Percentiles rank a stretch among this genome's conserved stretches.
These are phyloP conservation scores for Peromyscus aztecus DNA, from an alignment of 2,797 vertebrate genomes.

Conservation along the genomic window DNA sequence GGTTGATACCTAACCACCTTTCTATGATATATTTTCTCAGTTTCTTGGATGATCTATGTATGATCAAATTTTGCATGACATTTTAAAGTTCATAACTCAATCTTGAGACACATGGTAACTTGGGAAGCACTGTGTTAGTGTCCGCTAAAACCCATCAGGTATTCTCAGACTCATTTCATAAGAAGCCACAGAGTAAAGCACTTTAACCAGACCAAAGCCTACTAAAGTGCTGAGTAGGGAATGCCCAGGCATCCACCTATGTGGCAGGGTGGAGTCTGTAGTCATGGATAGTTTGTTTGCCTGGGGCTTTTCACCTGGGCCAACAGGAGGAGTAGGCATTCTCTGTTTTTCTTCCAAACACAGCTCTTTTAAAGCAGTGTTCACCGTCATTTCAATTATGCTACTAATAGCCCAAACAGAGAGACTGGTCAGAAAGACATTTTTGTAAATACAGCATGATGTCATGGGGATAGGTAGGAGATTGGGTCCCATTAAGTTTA, in stretches of 20 bases:
- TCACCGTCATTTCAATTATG: slow-evolving; percentile 38
- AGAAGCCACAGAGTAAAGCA: background rate
- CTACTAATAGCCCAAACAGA: slow-evolving; percentile 39
- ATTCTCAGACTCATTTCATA: background rate
- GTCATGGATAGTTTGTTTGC: background rate
- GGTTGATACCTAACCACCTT: background rate
- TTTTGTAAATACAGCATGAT: slow-evolving; percentile 16
- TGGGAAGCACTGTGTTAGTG: background rate
- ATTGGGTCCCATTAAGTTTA: background rate
- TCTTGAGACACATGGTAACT: background rate
- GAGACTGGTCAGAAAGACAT: slow-evolving; percentile 58
- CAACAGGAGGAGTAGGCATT: background rate
- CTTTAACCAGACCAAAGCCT: background rate
- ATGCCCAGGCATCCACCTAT: background rate
- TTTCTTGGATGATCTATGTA: background rate
- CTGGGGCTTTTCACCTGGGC: slow-evolving; percentile 2
- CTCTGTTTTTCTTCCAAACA: slow-evolving; percentile 19
- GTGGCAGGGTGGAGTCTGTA: too few species aligned
- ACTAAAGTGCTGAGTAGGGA: background rate
- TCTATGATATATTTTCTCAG: background rate
- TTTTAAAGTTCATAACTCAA: slow-evolving; percentile 45
- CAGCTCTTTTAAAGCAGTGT: slow-evolving; percentile 24
- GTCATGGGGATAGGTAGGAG: too few species aligned
- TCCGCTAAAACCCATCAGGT: slow-evolving; percentile 18
- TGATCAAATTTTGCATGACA: background rate